Evolutionary conservation across 2,888 invertebrate genomes (phyloP).

Genomic region (Cryptus armator): DNA sequence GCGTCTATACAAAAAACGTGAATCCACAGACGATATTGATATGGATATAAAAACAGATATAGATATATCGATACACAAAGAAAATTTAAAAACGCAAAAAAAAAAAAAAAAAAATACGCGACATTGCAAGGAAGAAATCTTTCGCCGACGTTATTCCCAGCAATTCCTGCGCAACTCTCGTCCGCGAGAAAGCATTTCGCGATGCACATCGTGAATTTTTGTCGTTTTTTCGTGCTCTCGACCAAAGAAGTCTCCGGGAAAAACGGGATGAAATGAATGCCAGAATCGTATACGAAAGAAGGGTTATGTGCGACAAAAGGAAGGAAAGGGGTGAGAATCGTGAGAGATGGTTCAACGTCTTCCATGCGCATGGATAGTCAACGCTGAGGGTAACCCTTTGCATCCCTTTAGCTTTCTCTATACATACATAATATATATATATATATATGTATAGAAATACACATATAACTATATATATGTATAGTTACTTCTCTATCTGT

Average conservation of each 20-base stretch:
- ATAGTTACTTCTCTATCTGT: too few species aligned
- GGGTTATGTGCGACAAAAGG: slow-evolving; percentile 47
- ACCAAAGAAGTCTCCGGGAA: slow-evolving; percentile 44
- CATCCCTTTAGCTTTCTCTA: slow-evolving; percentile 42
- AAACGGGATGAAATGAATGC: background rate
- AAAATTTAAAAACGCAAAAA: slow-evolving; percentile 46
- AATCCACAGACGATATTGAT: background rate
- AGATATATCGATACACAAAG: background rate
- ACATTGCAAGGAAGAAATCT: slow-evolving; percentile 72
- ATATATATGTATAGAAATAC: too few species aligned
- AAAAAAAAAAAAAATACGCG: slow-evolving; percentile 32
- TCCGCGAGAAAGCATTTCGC: slow-evolving; percentile 70
- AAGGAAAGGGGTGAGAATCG: slow-evolving; percentile 28
- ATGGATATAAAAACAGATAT: background rate
- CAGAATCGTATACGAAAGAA: slow-evolving; percentile 30
- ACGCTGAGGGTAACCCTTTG: slow-evolving; percentile 42
- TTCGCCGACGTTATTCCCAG: slow-evolving; percentile 79
- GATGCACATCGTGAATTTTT: slow-evolving; percentile 79
- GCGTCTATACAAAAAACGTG: slow-evolving; percentile 8
- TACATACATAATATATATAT: slow-evolving; percentile 12
- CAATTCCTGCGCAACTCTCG: slow-evolving; percentile 76
- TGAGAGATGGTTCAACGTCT: slow-evolving; percentile 58
- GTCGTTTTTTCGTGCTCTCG: slow-evolving; percentile 68
- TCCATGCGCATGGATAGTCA: slow-evolving; percentile 65
- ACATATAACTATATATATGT: too few species aligned